Conservation (phyloP, 2,888 invertebrate genomes). For the Apeira syringaria region DNA sequence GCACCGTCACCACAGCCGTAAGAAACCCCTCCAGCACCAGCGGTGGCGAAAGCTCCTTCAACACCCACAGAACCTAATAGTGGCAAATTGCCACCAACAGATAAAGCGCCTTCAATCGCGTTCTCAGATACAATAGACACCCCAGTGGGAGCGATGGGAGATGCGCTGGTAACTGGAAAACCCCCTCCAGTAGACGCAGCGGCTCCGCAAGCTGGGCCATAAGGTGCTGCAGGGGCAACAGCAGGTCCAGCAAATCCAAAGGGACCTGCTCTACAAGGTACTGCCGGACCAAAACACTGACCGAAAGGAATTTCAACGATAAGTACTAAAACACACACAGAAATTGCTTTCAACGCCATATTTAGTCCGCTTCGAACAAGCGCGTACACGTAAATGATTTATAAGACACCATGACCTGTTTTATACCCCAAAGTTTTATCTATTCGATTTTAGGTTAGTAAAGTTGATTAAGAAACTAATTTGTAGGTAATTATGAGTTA, state of each 20-base stretch:
- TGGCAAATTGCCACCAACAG: conserved; percentile 44
- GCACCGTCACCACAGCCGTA: conserved; percentile 39
- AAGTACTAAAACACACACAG: neutral
- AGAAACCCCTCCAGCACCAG: conserved; percentile 40
- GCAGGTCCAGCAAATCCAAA: conserved; percentile 1
- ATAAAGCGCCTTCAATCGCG: conserved; percentile 41
- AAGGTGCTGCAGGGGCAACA: conserved; percentile 8
- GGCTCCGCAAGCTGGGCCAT: conserved; percentile 5
- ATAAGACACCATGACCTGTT: neutral
- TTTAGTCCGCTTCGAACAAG: neutral
- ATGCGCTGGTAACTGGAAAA: conserved; percentile 33
- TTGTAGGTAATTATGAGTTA: neutral
- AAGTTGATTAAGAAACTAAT: conserved; percentile 11
- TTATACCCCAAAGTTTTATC: conserved; percentile 8
- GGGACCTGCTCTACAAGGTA: neutral
- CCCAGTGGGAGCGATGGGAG: conserved; percentile 43
- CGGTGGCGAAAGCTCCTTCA: conserved; percentile 41
- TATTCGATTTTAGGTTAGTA: conserved; percentile 12
- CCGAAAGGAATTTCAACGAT: conserved; percentile 2
- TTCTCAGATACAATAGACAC: conserved; percentile 51
- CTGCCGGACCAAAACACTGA: conserved; percentile 4
- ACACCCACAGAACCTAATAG: conserved; percentile 44
- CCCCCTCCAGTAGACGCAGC: conserved; percentile 36
- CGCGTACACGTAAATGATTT: neutral
- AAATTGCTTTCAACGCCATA: conserved; percentile 8